phyloP scores from a whole-genome alignment of 2,797 vertebrate species.

The Pseudochirops corinnae region DNA sequence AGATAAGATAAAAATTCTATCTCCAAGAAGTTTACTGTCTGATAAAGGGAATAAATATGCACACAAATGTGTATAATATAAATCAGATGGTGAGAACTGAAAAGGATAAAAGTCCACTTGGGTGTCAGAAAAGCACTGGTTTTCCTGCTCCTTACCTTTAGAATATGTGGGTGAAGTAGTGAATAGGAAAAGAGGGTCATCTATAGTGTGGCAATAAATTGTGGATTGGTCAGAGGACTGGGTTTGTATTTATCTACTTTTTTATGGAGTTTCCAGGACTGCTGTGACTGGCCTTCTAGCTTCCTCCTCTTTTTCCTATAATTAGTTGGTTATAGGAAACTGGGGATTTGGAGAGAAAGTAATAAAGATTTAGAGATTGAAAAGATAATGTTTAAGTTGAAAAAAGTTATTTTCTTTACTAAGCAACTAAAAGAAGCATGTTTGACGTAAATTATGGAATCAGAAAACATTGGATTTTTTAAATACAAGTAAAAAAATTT shows the following conservation, averaged over 20 bases:
- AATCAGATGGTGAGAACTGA: neutral
- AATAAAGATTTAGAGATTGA: neutral
- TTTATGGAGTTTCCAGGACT: neutral
- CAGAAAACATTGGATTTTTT: too few relatives aligned
- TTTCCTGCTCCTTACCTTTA: neutral
- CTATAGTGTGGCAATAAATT: neutral
- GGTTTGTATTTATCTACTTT: neutral
- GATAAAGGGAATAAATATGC: neutral
- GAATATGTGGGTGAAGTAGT: neutral
- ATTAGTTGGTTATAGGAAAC: neutral
- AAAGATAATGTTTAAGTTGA: neutral
- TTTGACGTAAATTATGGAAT: too few relatives aligned
- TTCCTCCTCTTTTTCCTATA: neutral
- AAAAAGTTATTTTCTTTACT: too few relatives aligned
- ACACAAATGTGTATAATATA: neutral
- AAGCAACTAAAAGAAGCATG: too few relatives aligned
- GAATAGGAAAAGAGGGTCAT: neutral
- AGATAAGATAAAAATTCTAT: neutral
- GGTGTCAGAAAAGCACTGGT: neutral
- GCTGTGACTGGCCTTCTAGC: neutral
- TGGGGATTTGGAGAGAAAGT: neutral
- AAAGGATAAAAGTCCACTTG: neutral
- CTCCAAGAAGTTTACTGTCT: neutral
- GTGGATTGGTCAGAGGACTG: neutral
- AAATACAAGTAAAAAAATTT: too few relatives aligned